phyloP scores from a whole-genome alignment of 2,113 vertebrate species.

The Gallinago jamesoni region DNA sequence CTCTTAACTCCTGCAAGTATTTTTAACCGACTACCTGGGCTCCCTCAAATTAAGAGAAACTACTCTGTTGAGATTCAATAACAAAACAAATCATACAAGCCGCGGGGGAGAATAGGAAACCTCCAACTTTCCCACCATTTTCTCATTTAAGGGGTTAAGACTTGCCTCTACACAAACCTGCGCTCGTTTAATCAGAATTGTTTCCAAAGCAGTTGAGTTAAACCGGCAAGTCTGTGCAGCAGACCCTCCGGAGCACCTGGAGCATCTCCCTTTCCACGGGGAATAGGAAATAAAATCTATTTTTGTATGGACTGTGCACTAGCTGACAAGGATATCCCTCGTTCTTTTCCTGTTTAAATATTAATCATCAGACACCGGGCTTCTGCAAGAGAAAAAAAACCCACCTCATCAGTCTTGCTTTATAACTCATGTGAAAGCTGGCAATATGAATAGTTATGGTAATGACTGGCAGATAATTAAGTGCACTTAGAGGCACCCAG shows the following conservation, averaged over 20 bases:
- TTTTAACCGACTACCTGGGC: neutral
- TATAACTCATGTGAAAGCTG: neutral
- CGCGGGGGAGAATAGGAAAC: neutral
- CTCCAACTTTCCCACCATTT: neutral
- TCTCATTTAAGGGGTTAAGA: neutral
- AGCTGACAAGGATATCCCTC: neutral
- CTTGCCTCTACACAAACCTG: neutral
- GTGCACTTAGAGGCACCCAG: neutral
- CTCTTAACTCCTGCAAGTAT: neutral
- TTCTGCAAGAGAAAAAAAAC: neutral
- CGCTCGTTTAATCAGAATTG: neutral
- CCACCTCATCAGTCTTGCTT: neutral
- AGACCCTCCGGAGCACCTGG: neutral
- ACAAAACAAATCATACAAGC: neutral
- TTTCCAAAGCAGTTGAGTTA: neutral
- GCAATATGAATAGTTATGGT: neutral
- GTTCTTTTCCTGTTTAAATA: neutral
- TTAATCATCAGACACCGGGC: neutral
- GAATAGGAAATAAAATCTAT: neutral
- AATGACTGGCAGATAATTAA: neutral
- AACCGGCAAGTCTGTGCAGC: neutral
- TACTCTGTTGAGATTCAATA: neutral
- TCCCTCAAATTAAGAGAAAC: neutral
- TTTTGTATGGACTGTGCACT: neutral
- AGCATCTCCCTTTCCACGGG: rapidly evolving